Percentiles rank a stretch among this genome's conserved stretches.
phyloP scores from a whole-genome alignment of 2,113 vertebrate genomes.

The Gallinago undulata region DNA sequence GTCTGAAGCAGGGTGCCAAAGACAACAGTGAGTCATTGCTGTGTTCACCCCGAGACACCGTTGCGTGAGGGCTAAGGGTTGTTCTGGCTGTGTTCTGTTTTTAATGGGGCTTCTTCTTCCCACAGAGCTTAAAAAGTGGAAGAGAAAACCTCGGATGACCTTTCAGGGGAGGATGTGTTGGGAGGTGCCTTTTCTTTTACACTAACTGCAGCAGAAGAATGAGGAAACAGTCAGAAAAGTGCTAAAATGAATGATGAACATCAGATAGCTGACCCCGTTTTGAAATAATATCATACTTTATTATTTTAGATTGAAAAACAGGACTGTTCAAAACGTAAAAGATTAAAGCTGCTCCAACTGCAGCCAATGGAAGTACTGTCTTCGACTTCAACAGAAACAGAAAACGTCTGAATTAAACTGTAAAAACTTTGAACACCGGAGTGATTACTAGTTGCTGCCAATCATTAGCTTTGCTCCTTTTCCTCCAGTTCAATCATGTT shows the following conservation, averaged over 20 bases:
- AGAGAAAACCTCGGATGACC: background rate
- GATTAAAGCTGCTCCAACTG: background rate
- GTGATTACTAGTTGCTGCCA: background rate
- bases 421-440: background rate
- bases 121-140: slow-evolving; percentile 1
- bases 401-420: background rate
- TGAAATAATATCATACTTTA: background rate
- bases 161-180: background rate
- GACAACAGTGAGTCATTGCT: background rate
- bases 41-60: background rate
- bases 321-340: background rate
- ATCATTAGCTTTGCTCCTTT: background rate
- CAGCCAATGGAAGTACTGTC: slow-evolving; percentile 16
- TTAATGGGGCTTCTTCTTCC: background rate
- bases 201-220: background rate
- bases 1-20: background rate
- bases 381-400: background rate
- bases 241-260: background rate
- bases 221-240: background rate
- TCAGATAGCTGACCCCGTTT: background rate
- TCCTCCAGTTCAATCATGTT: background rate
- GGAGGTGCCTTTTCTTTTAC: slow-evolving; percentile 13
- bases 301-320: slow-evolving; percentile 23
- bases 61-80: background rate
- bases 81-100: background rate